Conservation (phyloP, 2,797 vertebrate species). For the Prunella strophiata region DNA sequence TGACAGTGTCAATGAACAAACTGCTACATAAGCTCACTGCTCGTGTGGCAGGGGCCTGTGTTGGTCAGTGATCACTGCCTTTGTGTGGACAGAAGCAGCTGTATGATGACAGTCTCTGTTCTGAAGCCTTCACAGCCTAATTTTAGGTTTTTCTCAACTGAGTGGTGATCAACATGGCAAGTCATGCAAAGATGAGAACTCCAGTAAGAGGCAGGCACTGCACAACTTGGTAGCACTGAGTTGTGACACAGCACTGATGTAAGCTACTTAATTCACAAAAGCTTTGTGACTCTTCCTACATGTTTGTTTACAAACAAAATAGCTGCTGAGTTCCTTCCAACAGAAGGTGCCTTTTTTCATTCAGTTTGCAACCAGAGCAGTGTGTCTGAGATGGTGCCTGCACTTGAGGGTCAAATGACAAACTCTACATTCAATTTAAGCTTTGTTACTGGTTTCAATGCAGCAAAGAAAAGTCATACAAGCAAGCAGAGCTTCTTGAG, state of each 20-base stretch:
- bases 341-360: not conserved
- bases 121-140: not conserved
- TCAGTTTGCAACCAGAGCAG: not conserved
- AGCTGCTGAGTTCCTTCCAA: not conserved
- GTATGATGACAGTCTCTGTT: not conserved
- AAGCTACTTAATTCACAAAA: not conserved
- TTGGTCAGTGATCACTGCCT: not conserved
- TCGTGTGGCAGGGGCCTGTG: not conserved
- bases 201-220: not conserved
- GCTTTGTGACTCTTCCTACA: not conserved
- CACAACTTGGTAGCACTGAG: not conserved
- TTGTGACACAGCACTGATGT: not conserved
- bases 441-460: not conserved
- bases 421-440: not conserved
- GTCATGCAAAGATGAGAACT: not conserved
- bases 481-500: not conserved
- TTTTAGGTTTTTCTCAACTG: not conserved
- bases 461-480: not conserved
- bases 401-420: not conserved
- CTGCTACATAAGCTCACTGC: not conserved
- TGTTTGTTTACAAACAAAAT: not conserved
- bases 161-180: not conserved
- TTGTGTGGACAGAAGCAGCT: not conserved
- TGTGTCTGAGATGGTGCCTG: rapidly evolving
- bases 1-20: not conserved